Evolutionary conservation across 2,797 vertebrate genomes (phyloP).

Genomic region (Rhodeus uyekii): DNA sequence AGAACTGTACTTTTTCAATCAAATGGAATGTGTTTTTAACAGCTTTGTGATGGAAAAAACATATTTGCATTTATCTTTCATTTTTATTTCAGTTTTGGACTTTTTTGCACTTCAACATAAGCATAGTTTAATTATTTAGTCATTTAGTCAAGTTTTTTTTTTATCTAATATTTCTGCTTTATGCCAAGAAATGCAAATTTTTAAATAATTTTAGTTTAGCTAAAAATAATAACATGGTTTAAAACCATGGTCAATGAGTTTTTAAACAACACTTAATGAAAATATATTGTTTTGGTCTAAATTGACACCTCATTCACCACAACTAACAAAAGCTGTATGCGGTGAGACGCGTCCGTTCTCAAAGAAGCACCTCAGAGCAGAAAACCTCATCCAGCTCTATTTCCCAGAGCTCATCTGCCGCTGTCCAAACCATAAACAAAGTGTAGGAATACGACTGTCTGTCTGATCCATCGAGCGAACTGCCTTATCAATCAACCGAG

Average conservation of each 20-base stretch:
- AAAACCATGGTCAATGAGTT: neutral
- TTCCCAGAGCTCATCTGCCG: constrained; percentile 47
- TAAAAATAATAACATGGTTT: neutral
- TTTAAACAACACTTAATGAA: neutral
- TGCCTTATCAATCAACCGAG: constrained; percentile 62
- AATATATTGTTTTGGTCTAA: neutral
- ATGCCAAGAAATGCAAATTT: too few relatives aligned
- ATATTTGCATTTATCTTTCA: too few relatives aligned
- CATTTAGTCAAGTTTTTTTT: too few relatives aligned
- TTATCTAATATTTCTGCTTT: too few relatives aligned
- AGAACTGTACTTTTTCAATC: too few relatives aligned
- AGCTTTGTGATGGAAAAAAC: too few relatives aligned
- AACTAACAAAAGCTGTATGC: neutral
- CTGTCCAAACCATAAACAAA: constrained; percentile 61
- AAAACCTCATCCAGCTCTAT: constrained; percentile 46
- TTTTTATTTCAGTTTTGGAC: too few relatives aligned
- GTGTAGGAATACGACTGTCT: constrained; percentile 46
- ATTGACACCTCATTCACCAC: neutral
- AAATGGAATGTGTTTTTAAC: too few relatives aligned
- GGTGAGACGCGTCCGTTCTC: neutral
- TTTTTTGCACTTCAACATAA: too few relatives aligned
- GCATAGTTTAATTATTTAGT: too few relatives aligned
- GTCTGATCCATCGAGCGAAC: constrained; percentile 55
- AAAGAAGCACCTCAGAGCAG: constrained; percentile 11
- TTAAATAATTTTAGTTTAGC: too few relatives aligned